phyloP scores from a whole-genome alignment of 2,888 invertebrate species.

The Macrophya alboannulata region DNA sequence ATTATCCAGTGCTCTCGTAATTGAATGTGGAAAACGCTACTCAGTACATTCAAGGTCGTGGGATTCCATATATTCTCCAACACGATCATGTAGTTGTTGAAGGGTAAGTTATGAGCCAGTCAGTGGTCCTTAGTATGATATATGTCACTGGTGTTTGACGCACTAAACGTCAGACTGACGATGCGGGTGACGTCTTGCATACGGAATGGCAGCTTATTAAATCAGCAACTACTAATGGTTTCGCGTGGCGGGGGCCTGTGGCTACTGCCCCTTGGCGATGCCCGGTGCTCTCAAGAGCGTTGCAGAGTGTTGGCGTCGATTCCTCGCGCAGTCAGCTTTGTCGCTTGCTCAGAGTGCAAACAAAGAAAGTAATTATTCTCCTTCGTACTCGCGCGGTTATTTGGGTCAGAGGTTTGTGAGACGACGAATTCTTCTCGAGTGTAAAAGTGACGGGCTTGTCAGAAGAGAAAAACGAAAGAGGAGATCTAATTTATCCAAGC shows the following conservation, averaged over 20 bases:
- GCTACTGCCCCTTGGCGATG: slow-evolving; percentile 31
- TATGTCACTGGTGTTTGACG: slow-evolving; percentile 19
- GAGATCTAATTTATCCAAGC: neutral
- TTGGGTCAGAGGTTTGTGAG: slow-evolving; percentile 45
- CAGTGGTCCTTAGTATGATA: neutral
- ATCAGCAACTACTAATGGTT: slow-evolving; percentile 53
- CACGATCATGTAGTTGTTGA: neutral
- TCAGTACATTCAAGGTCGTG: neutral
- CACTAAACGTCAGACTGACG: slow-evolving; percentile 9
- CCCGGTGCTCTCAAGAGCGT: slow-evolving; percentile 16
- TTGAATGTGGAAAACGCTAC: neutral
- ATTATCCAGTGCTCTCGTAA: neutral
- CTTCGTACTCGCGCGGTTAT: slow-evolving; percentile 34
- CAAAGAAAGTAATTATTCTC: slow-evolving; percentile 52
- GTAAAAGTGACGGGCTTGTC: slow-evolving; percentile 46
- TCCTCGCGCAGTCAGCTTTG: slow-evolving; percentile 20
- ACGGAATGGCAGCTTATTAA: slow-evolving; percentile 50
- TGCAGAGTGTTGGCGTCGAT: slow-evolving; percentile 13
- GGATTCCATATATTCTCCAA: neutral
- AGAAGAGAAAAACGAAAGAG: neutral
- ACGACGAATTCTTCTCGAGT: slow-evolving; percentile 31
- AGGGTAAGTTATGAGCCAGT: slow-evolving; percentile 23
- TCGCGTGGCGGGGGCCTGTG: slow-evolving; percentile 28
- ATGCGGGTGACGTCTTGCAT: slow-evolving; percentile 46
- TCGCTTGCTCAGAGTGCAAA: slow-evolving; percentile 36